Percentiles rank a stretch among this genome's conserved stretches.
Conservation (phyloP, 64 coral and sea anemone species). For the Platygyra sinensis region DNA sequence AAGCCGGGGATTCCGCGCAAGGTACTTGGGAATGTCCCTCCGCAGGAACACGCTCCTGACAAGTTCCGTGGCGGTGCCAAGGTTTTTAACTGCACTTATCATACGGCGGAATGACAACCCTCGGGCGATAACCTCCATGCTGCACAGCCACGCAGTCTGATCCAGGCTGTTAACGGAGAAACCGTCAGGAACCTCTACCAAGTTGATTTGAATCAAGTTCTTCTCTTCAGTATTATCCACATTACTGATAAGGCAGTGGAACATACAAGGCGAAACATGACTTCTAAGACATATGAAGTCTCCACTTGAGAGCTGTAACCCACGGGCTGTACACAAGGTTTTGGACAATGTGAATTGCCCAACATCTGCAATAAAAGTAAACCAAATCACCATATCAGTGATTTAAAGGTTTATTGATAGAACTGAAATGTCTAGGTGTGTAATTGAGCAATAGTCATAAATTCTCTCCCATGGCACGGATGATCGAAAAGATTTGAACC, state of each 20-base stretch:
- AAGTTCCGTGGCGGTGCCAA: conserved; percentile 37
- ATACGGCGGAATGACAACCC: conserved; percentile 31
- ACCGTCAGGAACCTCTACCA: conserved; percentile 8
- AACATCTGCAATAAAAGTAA: conserved; percentile 2
- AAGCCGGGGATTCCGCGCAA: background rate
- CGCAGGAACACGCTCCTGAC: conserved; percentile 50
- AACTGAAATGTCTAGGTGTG: too few species aligned
- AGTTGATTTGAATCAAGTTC: background rate
- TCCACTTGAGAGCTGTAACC: conserved; percentile 6
- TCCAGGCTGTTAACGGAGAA: conserved; percentile 9
- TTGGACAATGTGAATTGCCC: conserved; percentile 11
- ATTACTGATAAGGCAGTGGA: conserved; percentile 14
- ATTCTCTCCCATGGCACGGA: too few species aligned
- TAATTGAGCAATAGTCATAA: too few species aligned
- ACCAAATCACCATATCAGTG: too few species aligned
- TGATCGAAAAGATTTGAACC: too few species aligned
- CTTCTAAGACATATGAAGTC: conserved; percentile 27
- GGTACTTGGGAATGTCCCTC: conserved; percentile 30
- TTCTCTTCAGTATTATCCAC: background rate
- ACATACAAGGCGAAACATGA: background rate
- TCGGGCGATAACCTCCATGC: conserved; percentile 50
- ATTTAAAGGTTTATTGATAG: too few species aligned
- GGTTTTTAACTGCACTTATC: conserved; percentile 43
- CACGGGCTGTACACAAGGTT: conserved; percentile 20
- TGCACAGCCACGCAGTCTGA: conserved; percentile 1